Conservation (phyloP, 2,797 vertebrate genomes). For the Gymnothorax reevesii region DNA sequence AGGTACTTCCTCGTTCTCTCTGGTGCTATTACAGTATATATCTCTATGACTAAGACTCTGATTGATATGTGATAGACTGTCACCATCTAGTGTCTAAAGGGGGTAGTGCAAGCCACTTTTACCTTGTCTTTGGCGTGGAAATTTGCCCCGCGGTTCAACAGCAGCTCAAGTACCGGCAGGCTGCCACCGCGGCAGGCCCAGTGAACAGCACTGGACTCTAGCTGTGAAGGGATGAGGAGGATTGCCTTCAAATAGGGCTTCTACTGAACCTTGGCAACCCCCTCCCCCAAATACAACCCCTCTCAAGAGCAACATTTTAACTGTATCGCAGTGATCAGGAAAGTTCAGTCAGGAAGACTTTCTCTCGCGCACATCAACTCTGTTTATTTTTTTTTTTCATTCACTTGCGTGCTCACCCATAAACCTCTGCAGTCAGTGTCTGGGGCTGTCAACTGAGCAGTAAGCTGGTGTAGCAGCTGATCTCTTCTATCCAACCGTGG, state of each 20-base stretch:
- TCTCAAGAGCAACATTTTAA: background rate
- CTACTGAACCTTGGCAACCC: background rate
- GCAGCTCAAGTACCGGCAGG: slow-evolving; percentile 81
- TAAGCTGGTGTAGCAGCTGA: too few species aligned
- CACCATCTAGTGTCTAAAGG: background rate
- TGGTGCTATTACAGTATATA: too few species aligned
- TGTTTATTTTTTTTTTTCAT: too few species aligned
- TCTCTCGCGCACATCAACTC: too few species aligned
- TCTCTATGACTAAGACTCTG: too few species aligned
- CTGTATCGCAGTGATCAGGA: background rate
- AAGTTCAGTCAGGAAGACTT: too few species aligned
- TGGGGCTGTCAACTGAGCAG: too few species aligned
- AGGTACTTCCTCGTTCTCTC: too few species aligned
- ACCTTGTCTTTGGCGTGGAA: slow-evolving; percentile 91
- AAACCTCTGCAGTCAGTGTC: too few species aligned
- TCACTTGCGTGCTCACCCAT: too few species aligned
- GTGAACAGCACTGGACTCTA: slow-evolving; percentile 89
- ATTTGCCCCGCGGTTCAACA: slow-evolving; percentile 86
- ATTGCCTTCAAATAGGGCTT: slow-evolving; percentile 5
- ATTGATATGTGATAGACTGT: background rate
- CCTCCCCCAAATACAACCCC: background rate
- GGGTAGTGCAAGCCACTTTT: background rate
- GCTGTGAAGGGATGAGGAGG: slow-evolving; percentile 62
- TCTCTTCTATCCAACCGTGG: too few species aligned
- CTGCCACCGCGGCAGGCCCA: slow-evolving; percentile 92